Percentiles rank a stretch among this genome's conserved stretches.
These are phyloP conservation scores for Phyllostomus discolor DNA, from an alignment of 2,113 vertebrate genomes.

Conservation along the genomic window DNA sequence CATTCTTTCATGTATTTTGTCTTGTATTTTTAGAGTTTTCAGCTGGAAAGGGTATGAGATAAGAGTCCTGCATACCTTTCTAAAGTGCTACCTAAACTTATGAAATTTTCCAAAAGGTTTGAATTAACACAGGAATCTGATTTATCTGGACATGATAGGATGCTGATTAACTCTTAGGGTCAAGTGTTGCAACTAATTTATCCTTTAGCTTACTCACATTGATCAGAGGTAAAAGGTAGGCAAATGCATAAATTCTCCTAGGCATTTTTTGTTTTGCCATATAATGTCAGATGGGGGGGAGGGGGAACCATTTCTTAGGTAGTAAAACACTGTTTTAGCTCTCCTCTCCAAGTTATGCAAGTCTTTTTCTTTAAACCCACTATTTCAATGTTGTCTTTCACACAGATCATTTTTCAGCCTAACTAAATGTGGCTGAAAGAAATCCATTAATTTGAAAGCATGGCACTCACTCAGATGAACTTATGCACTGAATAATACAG, in stretches of 20 bases:
- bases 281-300: not conserved
- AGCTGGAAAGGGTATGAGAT: not conserved
- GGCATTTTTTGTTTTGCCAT: not conserved
- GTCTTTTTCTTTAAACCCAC: not conserved
- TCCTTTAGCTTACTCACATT: not conserved
- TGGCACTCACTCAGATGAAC: not conserved
- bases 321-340: not conserved
- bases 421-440: not conserved
- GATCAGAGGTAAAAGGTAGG: not conserved
- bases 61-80: not conserved
- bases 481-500: not conserved
- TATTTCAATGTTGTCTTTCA: conserved; percentile 17
- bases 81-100: not conserved
- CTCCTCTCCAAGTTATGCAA: not conserved
- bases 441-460: not conserved
- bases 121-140: not conserved
- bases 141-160: not conserved
- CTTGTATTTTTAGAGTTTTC: not conserved
- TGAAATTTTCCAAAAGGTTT: not conserved
- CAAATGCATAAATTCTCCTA: not conserved
- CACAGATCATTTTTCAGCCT: conserved; percentile 4
- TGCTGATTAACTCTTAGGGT: not conserved
- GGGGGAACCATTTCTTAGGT: not conserved
- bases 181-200: not conserved
- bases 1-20: not conserved